Evolutionary conservation across 1,140 invertebrate genomes (phyloP).

Genomic region (Lanistes nyassanus): DNA sequence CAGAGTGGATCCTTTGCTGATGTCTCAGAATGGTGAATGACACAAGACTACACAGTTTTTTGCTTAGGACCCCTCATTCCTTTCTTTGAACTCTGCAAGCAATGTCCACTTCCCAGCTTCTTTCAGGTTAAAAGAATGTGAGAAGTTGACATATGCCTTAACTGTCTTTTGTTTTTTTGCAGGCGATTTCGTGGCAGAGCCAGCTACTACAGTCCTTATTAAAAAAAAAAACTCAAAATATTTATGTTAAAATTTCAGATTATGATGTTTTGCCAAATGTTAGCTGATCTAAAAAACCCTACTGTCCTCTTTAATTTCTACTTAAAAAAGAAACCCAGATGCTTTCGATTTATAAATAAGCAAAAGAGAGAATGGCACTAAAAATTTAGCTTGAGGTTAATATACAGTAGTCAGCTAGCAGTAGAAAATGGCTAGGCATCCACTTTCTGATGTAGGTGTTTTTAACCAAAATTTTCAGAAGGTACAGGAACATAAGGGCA

Average conservation of each 20-base stretch:
- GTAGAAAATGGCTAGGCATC: no score
- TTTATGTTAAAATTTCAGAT: not conserved
- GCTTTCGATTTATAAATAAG: not conserved
- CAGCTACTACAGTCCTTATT: slow-evolving; percentile 39
- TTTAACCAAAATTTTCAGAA: no score
- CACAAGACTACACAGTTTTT: not conserved
- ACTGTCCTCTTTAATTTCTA: not conserved
- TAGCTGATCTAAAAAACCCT: not conserved
- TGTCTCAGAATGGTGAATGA: not conserved
- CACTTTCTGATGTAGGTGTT: no score
- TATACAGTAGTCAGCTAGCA: no score
- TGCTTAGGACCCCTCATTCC: not conserved
- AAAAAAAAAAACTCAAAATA: slow-evolving; percentile 10
- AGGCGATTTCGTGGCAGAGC: slow-evolving; percentile 35
- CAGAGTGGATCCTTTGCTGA: not conserved
- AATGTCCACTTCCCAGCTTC: not conserved
- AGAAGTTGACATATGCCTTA: not conserved
- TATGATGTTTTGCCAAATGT: not conserved
- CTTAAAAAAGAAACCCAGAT: slow-evolving; percentile 13
- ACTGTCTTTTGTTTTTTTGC: slow-evolving; percentile 29
- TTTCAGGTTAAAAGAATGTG: slow-evolving; percentile 2
- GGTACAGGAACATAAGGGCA: no score
- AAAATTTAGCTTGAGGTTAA: not conserved
- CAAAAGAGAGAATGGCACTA: not conserved
- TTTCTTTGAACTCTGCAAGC: not conserved